These are phyloP conservation scores for Diarsia brunnea DNA, from an alignment of 2,888 invertebrate species.

Conservation along the genomic window DNA sequence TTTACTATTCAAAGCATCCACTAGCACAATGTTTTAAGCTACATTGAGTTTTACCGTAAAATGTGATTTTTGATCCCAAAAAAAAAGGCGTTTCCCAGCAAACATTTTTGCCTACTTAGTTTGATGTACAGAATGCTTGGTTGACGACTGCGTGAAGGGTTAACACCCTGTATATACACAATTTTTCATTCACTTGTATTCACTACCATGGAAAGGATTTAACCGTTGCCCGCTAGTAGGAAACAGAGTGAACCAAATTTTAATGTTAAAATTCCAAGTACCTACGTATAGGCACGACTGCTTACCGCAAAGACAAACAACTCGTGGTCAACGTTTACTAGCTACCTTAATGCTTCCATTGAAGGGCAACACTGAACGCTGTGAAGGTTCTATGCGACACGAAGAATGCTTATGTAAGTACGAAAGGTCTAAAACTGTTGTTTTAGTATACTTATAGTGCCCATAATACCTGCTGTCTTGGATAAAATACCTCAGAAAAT, in stretches of 20 bases:
- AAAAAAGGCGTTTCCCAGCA: too few relatives aligned
- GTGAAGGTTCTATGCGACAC: slow-evolving; percentile 66
- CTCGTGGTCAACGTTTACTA: slow-evolving; percentile 60
- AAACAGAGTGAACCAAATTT: slow-evolving; percentile 47
- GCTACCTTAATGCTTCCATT: slow-evolving; percentile 57
- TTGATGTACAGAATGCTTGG: too few relatives aligned
- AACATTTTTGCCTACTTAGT: too few relatives aligned
- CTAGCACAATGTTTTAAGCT: too few relatives aligned
- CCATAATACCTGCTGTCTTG: neutral
- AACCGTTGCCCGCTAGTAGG: slow-evolving; percentile 15
- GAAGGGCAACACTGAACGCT: slow-evolving; percentile 61
- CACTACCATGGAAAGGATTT: neutral
- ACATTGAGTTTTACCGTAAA: too few relatives aligned
- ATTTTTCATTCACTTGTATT: slow-evolving; percentile 20
- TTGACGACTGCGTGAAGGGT: too few relatives aligned
- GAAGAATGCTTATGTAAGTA: slow-evolving; percentile 52
- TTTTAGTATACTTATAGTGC: neutral
- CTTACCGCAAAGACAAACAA: slow-evolving; percentile 63
- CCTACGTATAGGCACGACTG: slow-evolving; percentile 60
- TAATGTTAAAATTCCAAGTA: slow-evolving; percentile 56
- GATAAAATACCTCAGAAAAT: too few relatives aligned
- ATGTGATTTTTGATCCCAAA: too few relatives aligned
- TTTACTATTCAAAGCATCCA: too few relatives aligned
- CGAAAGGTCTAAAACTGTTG: slow-evolving; percentile 19
- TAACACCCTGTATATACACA: neutral